Base-by-base conservation (phyloP, 64 coral and sea anemone genomes). In the Hydrozoanthus tunicans region DNA sequence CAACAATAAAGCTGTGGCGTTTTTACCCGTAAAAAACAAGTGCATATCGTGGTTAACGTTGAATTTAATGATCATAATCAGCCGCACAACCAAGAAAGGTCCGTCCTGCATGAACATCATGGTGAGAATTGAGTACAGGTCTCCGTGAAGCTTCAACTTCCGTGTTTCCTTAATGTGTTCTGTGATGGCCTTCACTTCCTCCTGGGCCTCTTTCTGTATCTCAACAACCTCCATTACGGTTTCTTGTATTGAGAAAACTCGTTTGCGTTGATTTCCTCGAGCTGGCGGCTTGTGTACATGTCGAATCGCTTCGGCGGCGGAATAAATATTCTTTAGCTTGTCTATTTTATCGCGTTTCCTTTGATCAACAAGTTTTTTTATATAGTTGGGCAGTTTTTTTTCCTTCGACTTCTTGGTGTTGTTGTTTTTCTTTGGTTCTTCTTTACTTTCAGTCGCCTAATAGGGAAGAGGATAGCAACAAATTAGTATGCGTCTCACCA, bases 71-170 rank as follows among this genome's bases (percentile, higher is more conserved):
- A 95, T 95, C 74, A 99, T 90, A 5, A 99, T 71, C 7, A 99
- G 90, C 0, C 97, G 89, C 27, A 99, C 91, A 4, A 95, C 90
- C 12, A 99, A 65, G 62, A 99, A 99, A 8, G 97, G 97, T n/a
- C 94, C 97, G 56, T 99, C 97, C 72, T 95, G 94, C 97, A 99
- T 99, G 1, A 99, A 67, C 89, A 99, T 99, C 32, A 95, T 82
- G 23, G 94, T 95, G 52, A 99, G 53, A 9, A 95, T 99, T 1
- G 92, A 95, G 26, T 99, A 99, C 64, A 99, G 81, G 67, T 99
- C 97, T 11, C 97, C 97, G 82, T 99, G 97, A 25, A 95, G 90
- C 70, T 89, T 90, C 72, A 95, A 80, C 53, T 95, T 95, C 13
- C 93, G 79, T 25, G 79, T 93, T 71, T 95, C 79, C 32, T 99